A percentile compares a stretch with the other conserved stretches of the same genome.
These are phyloP conservation scores for Myotis pilosus DNA, from an alignment of 2,797 vertebrate genomes.

Conservation along the genomic window DNA sequence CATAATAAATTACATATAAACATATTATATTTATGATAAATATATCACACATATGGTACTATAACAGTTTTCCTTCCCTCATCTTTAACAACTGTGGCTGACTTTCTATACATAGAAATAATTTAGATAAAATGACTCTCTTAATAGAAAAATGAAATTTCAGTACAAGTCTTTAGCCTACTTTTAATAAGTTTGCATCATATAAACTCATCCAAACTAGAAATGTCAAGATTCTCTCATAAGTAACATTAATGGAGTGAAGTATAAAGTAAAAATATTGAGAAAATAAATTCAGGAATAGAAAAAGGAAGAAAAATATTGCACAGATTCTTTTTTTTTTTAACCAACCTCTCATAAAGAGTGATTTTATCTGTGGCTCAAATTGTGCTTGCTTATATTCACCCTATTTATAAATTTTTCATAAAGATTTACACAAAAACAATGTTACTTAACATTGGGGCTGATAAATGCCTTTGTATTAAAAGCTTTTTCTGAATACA, in stretches of 20 bases:
- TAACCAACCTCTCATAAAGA: not conserved
- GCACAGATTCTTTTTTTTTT: not conserved
- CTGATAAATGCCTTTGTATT: not conserved
- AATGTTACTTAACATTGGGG: not conserved
- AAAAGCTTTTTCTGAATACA: conserved; percentile 10
- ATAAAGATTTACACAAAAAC: not conserved
- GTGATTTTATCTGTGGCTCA: not conserved
- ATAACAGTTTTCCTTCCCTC: not conserved
- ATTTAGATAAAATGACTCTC: not conserved
- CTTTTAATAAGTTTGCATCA: not conserved
- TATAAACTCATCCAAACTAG: not conserved
- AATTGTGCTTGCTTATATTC: not conserved
- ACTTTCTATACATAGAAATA: not conserved
- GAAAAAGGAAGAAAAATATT: conserved; percentile 10
- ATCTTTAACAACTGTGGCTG: not conserved
- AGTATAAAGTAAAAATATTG: not conserved
- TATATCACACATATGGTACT: not conserved
- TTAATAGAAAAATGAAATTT: not conserved
- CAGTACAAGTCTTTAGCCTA: not conserved
- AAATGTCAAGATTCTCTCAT: not conserved
- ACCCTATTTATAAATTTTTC: not conserved
- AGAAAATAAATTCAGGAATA: not conserved
- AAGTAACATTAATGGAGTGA: not conserved
- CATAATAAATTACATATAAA: not conserved
- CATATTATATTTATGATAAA: not conserved